Percentiles rank a stretch among this genome's conserved stretches.
Conservation (phyloP, 1,140 invertebrate species). For the Colletes gigas region DNA sequence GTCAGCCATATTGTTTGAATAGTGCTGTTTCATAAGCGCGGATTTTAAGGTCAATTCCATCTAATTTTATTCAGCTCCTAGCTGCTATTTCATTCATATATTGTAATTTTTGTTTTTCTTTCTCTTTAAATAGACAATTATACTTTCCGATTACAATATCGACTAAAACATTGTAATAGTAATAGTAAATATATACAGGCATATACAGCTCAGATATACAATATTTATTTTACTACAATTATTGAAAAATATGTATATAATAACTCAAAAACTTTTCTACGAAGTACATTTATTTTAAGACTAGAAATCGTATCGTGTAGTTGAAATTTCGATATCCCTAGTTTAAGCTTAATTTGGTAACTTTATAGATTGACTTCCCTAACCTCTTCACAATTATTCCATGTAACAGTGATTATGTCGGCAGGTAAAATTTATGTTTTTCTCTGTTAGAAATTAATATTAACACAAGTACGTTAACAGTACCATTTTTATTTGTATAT, state of each 20-base stretch:
- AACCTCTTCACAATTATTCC: neutral
- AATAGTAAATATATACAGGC: neutral
- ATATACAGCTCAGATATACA: neutral
- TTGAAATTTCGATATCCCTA: constrained; percentile 21
- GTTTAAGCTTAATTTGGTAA: neutral
- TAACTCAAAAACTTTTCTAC: neutral
- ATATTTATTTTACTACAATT: neutral
- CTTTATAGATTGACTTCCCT: neutral
- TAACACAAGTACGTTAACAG: neutral
- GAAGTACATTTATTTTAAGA: neutral
- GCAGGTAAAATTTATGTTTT: neutral
- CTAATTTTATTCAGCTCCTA: constrained; percentile 33
- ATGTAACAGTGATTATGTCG: constrained; percentile 1
- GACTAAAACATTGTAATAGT: neutral
- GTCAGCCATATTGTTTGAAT: constrained; percentile 70
- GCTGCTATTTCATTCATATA: neutral
- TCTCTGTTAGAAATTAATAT: neutral
- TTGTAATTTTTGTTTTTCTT: neutral
- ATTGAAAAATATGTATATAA: neutral
- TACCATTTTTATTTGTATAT: neutral
- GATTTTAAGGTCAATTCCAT: constrained; percentile 40
- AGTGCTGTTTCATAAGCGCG: constrained; percentile 48
- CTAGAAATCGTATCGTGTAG: neutral
- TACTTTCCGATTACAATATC: neutral
- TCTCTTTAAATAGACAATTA: neutral